phyloP scores from a whole-genome alignment of 1,140 invertebrate genomes.

The Monomorium pharaonis region DNA sequence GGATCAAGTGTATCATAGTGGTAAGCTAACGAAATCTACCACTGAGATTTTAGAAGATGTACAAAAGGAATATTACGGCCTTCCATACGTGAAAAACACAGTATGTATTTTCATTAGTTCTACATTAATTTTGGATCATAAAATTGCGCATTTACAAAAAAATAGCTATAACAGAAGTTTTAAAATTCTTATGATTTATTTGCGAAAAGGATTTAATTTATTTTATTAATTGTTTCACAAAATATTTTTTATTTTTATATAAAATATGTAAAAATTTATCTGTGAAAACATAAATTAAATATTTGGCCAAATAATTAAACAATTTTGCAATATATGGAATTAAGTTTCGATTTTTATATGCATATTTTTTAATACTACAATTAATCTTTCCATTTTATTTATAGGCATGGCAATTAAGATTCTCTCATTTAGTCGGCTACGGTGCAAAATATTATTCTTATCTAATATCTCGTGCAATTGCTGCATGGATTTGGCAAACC shows the following conservation, averaged over 20 bases:
- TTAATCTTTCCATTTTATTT: constrained; percentile 60
- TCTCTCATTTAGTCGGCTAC: constrained; percentile 98
- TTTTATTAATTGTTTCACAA: neutral
- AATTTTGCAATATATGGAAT: neutral
- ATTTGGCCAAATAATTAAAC: constrained; percentile 16
- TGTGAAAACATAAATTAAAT: neutral
- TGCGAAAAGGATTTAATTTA: neutral
- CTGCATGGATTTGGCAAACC: constrained; percentile 96
- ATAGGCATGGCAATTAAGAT: constrained; percentile 97
- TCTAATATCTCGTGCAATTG: constrained; percentile 96
- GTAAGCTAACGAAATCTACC: constrained; percentile 86
- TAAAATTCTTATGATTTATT: neutral
- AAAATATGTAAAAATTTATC: neutral
- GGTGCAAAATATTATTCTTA: constrained; percentile 99
- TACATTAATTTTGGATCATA: neutral
- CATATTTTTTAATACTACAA: neutral
- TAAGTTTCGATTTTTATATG: constrained; percentile 3
- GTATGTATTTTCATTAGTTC: constrained; percentile 83
- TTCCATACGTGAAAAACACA: constrained; percentile 95
- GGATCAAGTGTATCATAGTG: constrained; percentile 95
- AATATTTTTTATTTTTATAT: neutral
- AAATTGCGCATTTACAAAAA: neutral
- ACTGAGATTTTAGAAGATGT: constrained; percentile 93
- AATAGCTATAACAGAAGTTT: constrained; percentile 2
- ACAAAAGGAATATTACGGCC: constrained; percentile 93